Evolutionary conservation across 2,888 invertebrate species (phyloP).

Genomic region (Alloscopus bannaensis): DNA sequence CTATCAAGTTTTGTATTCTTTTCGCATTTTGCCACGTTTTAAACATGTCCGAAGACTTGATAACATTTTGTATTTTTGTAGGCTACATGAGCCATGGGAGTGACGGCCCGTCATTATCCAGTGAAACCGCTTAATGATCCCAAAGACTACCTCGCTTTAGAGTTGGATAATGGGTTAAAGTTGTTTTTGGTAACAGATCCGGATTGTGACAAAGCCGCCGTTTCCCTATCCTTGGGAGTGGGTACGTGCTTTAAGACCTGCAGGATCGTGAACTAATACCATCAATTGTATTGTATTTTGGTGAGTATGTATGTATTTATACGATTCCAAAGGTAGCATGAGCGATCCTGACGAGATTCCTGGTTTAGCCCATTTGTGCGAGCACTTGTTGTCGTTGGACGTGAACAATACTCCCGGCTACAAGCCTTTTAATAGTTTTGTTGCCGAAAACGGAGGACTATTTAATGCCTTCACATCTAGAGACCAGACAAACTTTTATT

Average conservation of each 20-base stretch:
- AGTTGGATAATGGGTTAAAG: constrained; percentile 55
- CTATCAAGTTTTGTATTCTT: too few species aligned
- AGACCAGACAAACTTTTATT: constrained; percentile 95
- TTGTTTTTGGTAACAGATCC: constrained; percentile 59
- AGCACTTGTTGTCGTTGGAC: constrained; percentile 60
- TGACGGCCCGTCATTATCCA: too few species aligned
- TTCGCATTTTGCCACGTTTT: too few species aligned
- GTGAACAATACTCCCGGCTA: constrained; percentile 18
- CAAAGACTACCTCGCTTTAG: constrained; percentile 48
- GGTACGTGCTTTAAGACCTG: constrained; percentile 53
- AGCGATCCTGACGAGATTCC: constrained; percentile 57
- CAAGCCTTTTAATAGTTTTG: constrained; percentile 80
- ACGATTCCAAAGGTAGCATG: constrained; percentile 58
- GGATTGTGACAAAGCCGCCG: constrained; percentile 60
- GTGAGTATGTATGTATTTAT: neutral
- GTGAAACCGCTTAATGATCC: constrained; percentile 44
- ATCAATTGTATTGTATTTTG: neutral
- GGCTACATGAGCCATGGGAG: too few species aligned
- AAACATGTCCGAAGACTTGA: too few species aligned
- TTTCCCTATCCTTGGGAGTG: constrained; percentile 49
- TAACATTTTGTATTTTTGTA: too few species aligned
- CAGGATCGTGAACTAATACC: too few species aligned
- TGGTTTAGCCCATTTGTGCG: constrained; percentile 65
- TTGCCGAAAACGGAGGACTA: constrained; percentile 92
- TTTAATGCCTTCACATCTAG: constrained; percentile 93